Evolutionary conservation across 2,797 vertebrate genomes (phyloP).

Genomic region (Meda fulgida): DNA sequence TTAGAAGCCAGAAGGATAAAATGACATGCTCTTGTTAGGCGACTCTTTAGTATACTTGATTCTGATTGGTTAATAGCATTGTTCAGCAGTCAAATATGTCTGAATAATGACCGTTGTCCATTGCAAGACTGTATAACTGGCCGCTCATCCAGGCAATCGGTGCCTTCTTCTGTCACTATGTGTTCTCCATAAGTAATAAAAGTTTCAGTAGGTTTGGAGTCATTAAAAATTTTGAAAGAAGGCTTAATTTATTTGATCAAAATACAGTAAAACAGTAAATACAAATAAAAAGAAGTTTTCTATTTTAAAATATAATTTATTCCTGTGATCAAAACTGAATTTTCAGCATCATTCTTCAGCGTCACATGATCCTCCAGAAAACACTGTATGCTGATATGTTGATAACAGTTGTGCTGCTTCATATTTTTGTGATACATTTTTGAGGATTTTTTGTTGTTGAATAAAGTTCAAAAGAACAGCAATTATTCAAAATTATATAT

Average conservation of each 20-base stretch:
- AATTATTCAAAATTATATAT: neutral
- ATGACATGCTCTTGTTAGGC: neutral
- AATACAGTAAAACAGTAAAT: neutral
- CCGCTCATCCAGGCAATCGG: neutral
- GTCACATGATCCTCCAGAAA: neutral
- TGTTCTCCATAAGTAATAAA: neutral
- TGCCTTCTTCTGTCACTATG: neutral
- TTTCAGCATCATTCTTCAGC: neutral
- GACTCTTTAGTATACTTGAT: neutral
- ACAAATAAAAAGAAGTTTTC: neutral
- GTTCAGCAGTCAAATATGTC: neutral
- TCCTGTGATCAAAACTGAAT: neutral
- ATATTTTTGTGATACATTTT: neutral
- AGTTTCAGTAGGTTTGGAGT: neutral
- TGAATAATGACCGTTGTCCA: neutral
- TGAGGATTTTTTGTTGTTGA: neutral
- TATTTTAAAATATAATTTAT: neutral
- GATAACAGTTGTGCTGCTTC: too few species aligned
- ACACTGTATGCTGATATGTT: neutral
- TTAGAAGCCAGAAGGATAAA: neutral
- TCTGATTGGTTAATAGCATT: neutral
- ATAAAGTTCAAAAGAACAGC: neutral
- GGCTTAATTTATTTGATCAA: neutral
- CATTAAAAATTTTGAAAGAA: neutral
- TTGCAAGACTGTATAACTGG: neutral